These are phyloP conservation scores for Archaeoteleia sp. DNA, from an alignment of 2,888 invertebrate species.

Conservation along the genomic window DNA sequence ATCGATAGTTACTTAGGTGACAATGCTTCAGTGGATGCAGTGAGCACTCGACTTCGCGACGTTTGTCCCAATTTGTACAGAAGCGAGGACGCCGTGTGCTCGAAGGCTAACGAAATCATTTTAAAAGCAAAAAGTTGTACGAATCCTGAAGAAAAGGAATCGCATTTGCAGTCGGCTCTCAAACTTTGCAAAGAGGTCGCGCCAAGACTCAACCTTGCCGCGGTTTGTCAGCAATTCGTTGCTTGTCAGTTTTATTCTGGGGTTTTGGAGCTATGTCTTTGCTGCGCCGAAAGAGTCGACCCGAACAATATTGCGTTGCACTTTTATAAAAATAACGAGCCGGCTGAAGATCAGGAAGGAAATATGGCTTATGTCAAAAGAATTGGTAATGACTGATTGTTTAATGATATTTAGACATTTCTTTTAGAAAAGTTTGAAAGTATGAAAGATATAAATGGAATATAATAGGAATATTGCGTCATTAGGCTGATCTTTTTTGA, in stretches of 20 bases:
- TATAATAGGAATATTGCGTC: no score
- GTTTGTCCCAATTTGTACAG: slow-evolving; percentile 95
- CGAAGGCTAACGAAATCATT: slow-evolving; percentile 94
- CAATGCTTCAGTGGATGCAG: slow-evolving; percentile 94
- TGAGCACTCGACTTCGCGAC: slow-evolving; percentile 90
- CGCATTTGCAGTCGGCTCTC: slow-evolving; percentile 85
- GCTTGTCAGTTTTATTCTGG: slow-evolving; percentile 89
- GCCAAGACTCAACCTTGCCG: slow-evolving; percentile 88
- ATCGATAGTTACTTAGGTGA: slow-evolving; percentile 95
- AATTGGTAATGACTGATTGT: slow-evolving; percentile 73
- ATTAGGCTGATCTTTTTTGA: no score
- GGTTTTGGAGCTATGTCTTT: slow-evolving; percentile 90
- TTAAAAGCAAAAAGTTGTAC: slow-evolving; percentile 86
- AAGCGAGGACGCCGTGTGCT: slow-evolving; percentile 96
- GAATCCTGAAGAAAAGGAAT: slow-evolving; percentile 85
- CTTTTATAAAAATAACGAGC: slow-evolving; percentile 90
- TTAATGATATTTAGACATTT: not conserved
- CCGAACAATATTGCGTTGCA: slow-evolving; percentile 91
- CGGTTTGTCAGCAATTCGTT: slow-evolving; percentile 90
- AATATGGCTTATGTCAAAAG: slow-evolving; percentile 83
- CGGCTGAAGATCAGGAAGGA: slow-evolving; percentile 88
- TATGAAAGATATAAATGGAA: no score
- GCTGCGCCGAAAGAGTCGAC: slow-evolving; percentile 91
- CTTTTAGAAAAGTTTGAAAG: no score
- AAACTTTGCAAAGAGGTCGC: slow-evolving; percentile 91